Conservation (phyloP, 2,113 vertebrate genomes). For the Aphyosemion australe region DNA sequence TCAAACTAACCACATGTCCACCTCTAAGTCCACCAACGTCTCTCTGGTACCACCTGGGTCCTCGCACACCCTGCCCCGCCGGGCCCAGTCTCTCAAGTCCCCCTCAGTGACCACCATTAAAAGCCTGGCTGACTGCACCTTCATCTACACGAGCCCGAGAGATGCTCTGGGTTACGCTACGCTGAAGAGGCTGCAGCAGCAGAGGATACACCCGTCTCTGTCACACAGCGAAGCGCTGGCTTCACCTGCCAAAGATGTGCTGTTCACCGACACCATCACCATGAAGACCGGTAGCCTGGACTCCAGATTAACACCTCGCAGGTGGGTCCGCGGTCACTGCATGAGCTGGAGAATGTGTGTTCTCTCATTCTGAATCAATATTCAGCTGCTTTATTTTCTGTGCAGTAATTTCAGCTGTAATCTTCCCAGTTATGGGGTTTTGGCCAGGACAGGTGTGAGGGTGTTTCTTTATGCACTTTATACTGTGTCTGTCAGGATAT, state of each 20-base stretch:
- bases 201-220: slow-evolving; percentile 95
- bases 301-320: slow-evolving; percentile 93
- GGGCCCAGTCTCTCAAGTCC: slow-evolving; percentile 95
- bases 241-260: slow-evolving; percentile 96
- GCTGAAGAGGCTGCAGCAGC: slow-evolving; percentile 92
- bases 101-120: slow-evolving; percentile 93
- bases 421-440: background rate
- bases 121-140: slow-evolving; percentile 95
- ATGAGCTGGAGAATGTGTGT: background rate
- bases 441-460: slow-evolving; percentile 27
- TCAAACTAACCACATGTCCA: slow-evolving; percentile 89
- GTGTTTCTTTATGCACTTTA: slow-evolving; percentile 51
- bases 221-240: slow-evolving; percentile 96
- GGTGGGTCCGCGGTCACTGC: slow-evolving; percentile 75
- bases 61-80: slow-evolving; percentile 94
- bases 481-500: slow-evolving; percentile 73
- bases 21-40: slow-evolving; percentile 90
- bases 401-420: background rate
- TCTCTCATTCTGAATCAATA: background rate
- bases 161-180: slow-evolving; percentile 97
- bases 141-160: slow-evolving; percentile 95
- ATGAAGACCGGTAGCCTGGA: slow-evolving; percentile 98
- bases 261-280: slow-evolving; percentile 98
- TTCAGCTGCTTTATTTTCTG: background rate
- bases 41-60: slow-evolving; percentile 92